Percentiles rank a stretch among this genome's conserved stretches.
Evolutionary conservation across 2,888 invertebrate genomes (phyloP).

Genomic region (Agrochola lota): DNA sequence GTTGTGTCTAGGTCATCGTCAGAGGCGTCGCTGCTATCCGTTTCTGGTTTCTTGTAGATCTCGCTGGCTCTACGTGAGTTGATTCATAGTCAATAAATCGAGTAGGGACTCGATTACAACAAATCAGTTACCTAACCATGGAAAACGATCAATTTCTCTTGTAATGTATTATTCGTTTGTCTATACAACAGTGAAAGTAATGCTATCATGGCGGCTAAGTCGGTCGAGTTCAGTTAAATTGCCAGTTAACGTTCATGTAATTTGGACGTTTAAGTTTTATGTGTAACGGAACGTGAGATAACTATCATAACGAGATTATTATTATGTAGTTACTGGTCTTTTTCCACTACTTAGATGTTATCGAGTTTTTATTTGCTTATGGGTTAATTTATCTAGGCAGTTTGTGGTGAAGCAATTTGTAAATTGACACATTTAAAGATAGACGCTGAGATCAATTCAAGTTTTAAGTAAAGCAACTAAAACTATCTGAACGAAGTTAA

Average conservation of each 20-base stretch:
- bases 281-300: constrained; percentile 62
- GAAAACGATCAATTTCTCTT: constrained; percentile 70
- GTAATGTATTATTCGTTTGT: constrained; percentile 64
- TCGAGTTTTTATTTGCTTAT: constrained; percentile 15
- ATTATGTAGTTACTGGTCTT: constrained; percentile 35
- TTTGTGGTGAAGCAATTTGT: not conserved
- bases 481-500: not conserved
- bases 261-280: constrained; percentile 52
- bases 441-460: not conserved
- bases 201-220: constrained; percentile 39
- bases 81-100: constrained; percentile 61
- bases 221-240: constrained; percentile 57
- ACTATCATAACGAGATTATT: constrained; percentile 50
- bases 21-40: no score
- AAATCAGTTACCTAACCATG: constrained; percentile 71
- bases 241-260: constrained; percentile 54
- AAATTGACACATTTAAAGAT: not conserved
- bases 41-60: no score
- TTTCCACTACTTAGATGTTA: constrained; percentile 16
- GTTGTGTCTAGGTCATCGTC: no score
- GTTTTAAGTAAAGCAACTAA: not conserved
- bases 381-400: not conserved
- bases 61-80: constrained; percentile 53
- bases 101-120: constrained; percentile 56
- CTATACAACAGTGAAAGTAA: constrained; percentile 70